Percentiles rank a stretch among this genome's conserved stretches.
These are phyloP conservation scores for Thaumatotibia leucotreta DNA, from an alignment of 1,140 invertebrate genomes.

Conservation along the genomic window DNA sequence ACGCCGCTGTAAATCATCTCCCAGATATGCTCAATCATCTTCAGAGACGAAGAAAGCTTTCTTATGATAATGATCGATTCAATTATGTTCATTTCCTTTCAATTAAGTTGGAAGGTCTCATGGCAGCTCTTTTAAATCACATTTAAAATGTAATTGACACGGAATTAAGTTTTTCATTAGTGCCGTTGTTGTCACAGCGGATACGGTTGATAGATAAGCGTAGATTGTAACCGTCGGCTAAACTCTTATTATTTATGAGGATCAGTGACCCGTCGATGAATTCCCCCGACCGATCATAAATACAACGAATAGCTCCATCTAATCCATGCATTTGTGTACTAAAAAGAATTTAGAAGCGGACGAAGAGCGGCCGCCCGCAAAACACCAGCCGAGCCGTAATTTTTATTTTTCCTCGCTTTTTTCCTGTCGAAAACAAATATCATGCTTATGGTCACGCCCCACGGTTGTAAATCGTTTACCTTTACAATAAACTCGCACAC, in stretches of 20 bases:
- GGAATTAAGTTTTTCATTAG: background rate
- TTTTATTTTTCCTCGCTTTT: constrained; percentile 54
- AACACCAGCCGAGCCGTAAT: constrained; percentile 51
- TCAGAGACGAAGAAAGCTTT: constrained; percentile 18
- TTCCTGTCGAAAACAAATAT: constrained; percentile 44
- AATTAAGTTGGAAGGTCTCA: constrained; percentile 19
- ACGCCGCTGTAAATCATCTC: constrained; percentile 15
- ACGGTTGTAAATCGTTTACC: constrained; percentile 47
- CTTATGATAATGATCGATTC: constrained; percentile 37
- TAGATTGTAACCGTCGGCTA: background rate
- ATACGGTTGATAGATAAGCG: background rate
- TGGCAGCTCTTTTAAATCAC: background rate
- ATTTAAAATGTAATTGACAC: background rate
- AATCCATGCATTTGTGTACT: constrained; percentile 39
- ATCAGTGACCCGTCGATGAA: background rate
- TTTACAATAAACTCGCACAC: constrained; percentile 32
- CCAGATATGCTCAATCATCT: constrained; percentile 25
- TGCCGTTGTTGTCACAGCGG: background rate
- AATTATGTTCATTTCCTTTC: constrained; percentile 32
- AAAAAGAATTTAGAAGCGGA: constrained; percentile 51
- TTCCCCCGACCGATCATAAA: background rate
- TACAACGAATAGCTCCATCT: background rate
- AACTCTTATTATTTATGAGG: background rate
- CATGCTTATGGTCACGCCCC: constrained; percentile 45
- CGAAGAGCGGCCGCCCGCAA: constrained; percentile 53